A percentile compares a stretch with the other conserved stretches of the same genome.
phyloP scores from a whole-genome alignment of 2,888 invertebrate genomes.

The Oligia strigilis region DNA sequence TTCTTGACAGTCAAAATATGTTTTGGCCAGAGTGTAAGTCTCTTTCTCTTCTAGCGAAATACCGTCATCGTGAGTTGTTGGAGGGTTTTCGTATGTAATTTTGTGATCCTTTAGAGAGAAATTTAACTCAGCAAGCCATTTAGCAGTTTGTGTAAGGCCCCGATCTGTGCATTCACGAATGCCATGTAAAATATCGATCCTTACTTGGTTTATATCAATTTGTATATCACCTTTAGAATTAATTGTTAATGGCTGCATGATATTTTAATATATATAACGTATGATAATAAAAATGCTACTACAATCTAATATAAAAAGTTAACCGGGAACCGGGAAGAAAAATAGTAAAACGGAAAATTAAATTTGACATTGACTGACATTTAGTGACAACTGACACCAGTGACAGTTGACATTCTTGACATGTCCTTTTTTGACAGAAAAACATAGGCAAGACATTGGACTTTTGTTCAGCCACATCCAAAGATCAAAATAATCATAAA shows the following conservation, averaged over 20 bases:
- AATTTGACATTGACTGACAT: conserved; percentile 24
- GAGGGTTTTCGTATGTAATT: conserved; percentile 88
- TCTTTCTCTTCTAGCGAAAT: conserved; percentile 92
- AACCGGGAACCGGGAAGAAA: conserved; percentile 23
- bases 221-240: conserved; percentile 83
- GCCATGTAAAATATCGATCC: conserved; percentile 83
- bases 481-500: neutral
- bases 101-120: conserved; percentile 93
- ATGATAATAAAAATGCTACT: conserved; percentile 1
- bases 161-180: conserved; percentile 94
- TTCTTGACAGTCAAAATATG: conserved; percentile 97
- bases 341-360: conserved; percentile 29
- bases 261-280: conserved; percentile 10
- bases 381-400: neutral
- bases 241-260: conserved; percentile 80
- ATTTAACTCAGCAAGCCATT: conserved; percentile 97
- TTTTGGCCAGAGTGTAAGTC: conserved; percentile 94
- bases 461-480: neutral
- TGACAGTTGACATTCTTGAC: neutral
- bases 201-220: conserved; percentile 86
- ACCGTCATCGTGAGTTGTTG: conserved; percentile 81
- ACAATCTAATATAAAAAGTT: conserved; percentile 17
- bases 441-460: neutral
- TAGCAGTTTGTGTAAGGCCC: conserved; percentile 94
- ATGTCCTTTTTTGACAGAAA: neutral